Evolutionary conservation across 2,888 invertebrate species (phyloP).

Genomic region (Halictus ligatus): DNA sequence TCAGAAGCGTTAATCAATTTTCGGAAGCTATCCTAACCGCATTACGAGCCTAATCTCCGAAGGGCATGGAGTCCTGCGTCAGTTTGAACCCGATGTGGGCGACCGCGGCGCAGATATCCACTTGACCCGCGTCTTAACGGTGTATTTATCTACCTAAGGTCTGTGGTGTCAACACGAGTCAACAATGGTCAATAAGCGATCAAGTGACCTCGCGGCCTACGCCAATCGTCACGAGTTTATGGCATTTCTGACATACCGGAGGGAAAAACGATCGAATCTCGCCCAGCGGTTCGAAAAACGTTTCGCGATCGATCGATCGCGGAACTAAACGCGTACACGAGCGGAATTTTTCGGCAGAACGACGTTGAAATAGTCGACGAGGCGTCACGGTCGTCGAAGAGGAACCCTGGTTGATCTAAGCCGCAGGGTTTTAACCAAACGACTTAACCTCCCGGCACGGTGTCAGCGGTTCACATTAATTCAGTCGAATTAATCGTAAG

Average conservation of each 20-base stretch:
- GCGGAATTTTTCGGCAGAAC: not conserved
- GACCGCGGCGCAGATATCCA: slow-evolving; percentile 78
- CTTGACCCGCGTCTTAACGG: slow-evolving; percentile 80
- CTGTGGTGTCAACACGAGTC: slow-evolving; percentile 84
- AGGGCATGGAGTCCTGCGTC: slow-evolving; percentile 37
- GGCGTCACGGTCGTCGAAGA: not conserved
- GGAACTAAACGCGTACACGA: not conserved
- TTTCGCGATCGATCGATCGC: slow-evolving; percentile 1
- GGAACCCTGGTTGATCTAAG: slow-evolving; percentile 24
- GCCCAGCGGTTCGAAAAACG: not conserved
- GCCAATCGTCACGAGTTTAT: slow-evolving; percentile 70
- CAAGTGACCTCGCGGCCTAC: slow-evolving; percentile 81
- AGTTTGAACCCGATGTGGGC: slow-evolving; percentile 77
- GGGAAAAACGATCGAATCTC: slow-evolving; percentile 12
- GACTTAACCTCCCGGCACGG: slow-evolving; percentile 74
- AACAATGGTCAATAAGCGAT: slow-evolving; percentile 84
- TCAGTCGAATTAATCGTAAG: slow-evolving; percentile 82
- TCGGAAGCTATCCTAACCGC: not conserved
- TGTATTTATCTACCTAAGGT: slow-evolving; percentile 83
- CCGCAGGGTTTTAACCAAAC: slow-evolving; percentile 59
- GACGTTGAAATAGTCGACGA: not conserved
- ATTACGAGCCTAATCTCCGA: slow-evolving; percentile 1
- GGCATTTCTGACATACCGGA: slow-evolving; percentile 25
- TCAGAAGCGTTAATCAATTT: slow-evolving; percentile 15
- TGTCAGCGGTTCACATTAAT: slow-evolving; percentile 82